These are phyloP conservation scores for Tetragonula clypearis DNA, from an alignment of 1,140 invertebrate species.

Conservation along the genomic window DNA sequence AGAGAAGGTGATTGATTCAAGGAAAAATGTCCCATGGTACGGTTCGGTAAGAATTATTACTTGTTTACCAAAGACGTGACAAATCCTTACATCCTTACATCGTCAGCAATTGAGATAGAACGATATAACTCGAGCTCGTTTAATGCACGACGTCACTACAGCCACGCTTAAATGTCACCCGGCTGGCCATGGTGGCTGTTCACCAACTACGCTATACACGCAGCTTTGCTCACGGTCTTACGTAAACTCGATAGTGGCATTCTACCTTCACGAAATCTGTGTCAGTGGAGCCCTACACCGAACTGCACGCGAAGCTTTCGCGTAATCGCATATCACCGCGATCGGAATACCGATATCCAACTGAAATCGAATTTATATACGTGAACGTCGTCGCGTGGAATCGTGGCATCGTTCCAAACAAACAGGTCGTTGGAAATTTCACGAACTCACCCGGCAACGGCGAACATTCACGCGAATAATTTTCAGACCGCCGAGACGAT, in stretches of 20 bases:
- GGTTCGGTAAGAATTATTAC: background rate
- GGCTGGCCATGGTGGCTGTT: conserved; percentile 7
- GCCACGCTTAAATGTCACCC: conserved; percentile 32
- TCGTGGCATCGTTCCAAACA: background rate
- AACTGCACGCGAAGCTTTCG: background rate
- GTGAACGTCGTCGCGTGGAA: background rate
- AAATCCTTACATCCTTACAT: too few relatives aligned
- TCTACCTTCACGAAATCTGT: background rate
- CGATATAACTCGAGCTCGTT: background rate
- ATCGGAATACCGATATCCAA: background rate
- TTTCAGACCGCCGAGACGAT: background rate
- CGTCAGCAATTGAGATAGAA: background rate
- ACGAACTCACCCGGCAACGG: background rate
- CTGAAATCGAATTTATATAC: background rate
- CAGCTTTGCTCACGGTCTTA: background rate
- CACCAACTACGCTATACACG: conserved; percentile 10
- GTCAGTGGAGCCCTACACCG: background rate
- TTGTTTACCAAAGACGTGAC: background rate
- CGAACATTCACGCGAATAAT: background rate
- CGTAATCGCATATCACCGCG: background rate
- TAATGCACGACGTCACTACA: background rate
- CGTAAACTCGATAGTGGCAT: conserved; percentile 15
- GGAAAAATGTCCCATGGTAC: background rate
- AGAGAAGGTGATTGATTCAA: accelerated
- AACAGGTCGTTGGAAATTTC: background rate